These are phyloP conservation scores for Phalacrocorax carbo DNA, from an alignment of 2,113 vertebrate genomes.

Conservation along the genomic window DNA sequence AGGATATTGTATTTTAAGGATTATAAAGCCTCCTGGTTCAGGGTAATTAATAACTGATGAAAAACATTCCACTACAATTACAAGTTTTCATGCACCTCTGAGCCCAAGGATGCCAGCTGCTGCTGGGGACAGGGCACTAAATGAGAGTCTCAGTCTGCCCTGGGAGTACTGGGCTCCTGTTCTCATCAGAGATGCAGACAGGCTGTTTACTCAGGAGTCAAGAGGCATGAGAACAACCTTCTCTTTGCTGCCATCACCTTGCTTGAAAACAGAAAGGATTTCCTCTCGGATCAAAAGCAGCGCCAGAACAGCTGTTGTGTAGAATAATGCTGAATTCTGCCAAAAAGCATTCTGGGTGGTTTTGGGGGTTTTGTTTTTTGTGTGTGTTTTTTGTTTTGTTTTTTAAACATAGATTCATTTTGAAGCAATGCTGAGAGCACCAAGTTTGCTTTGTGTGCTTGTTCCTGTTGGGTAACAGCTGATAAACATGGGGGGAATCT, in stretches of 20 bases:
- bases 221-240: neutral
- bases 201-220: neutral
- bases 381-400: no score
- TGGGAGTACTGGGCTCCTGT: neutral
- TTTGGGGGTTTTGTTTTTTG: no score
- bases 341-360: neutral
- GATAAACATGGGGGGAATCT: neutral
- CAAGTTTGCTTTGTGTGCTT: neutral
- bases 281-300: constrained; percentile 23
- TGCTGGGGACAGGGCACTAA: neutral
- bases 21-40: neutral
- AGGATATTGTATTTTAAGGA: neutral
- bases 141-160: neutral
- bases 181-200: neutral
- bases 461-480: neutral
- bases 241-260: neutral
- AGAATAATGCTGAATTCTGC: neutral
- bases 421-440: neutral
- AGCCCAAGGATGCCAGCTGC: neutral
- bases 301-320: neutral
- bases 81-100: neutral
- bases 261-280: constrained; percentile 17
- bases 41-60: neutral
- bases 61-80: neutral
- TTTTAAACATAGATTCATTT: neutral